Percentiles rank a stretch among this genome's conserved stretches.
Conservation (phyloP, 2,888 invertebrate genomes). For the Tetragonisca angustula region DNA sequence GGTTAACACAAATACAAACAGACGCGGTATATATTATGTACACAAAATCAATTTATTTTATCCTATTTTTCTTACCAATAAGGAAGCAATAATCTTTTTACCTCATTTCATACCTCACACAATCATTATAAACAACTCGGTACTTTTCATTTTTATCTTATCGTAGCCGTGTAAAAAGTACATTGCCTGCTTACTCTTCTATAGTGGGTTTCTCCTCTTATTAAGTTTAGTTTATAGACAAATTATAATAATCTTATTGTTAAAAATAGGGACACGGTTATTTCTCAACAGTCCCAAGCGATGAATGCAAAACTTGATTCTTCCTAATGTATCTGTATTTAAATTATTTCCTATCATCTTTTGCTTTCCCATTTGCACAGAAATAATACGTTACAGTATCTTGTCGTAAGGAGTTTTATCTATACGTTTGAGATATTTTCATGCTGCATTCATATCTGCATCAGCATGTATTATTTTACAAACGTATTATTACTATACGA, state of each 20-base stretch:
- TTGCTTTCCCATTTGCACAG: constrained; percentile 70
- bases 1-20: constrained; percentile 71
- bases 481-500: constrained; percentile 47
- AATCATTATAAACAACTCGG: constrained; percentile 74
- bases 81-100: constrained; percentile 81
- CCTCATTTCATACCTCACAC: constrained; percentile 72
- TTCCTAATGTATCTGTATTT: constrained; percentile 67
- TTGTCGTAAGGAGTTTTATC: constrained; percentile 50
- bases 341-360: constrained; percentile 70
- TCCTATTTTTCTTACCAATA: constrained; percentile 78
- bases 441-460: constrained; percentile 23
- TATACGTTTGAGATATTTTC: constrained; percentile 46
- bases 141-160: constrained; percentile 63
- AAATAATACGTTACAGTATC: constrained; percentile 55
- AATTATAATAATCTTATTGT: constrained; percentile 81
- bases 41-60: constrained; percentile 80
- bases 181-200: constrained; percentile 79
- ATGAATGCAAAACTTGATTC: constrained; percentile 64
- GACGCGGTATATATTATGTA: constrained; percentile 74
- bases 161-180: constrained; percentile 79
- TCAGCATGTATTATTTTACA: constrained; percentile 30
- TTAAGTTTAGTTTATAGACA: constrained; percentile 78
- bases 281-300: constrained; percentile 58
- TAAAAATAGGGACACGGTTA: constrained; percentile 69
- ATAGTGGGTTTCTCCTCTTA: constrained; percentile 67